These are phyloP conservation scores for Azemiops feae DNA, from an alignment of 2,113 vertebrate genomes.

Conservation along the genomic window DNA sequence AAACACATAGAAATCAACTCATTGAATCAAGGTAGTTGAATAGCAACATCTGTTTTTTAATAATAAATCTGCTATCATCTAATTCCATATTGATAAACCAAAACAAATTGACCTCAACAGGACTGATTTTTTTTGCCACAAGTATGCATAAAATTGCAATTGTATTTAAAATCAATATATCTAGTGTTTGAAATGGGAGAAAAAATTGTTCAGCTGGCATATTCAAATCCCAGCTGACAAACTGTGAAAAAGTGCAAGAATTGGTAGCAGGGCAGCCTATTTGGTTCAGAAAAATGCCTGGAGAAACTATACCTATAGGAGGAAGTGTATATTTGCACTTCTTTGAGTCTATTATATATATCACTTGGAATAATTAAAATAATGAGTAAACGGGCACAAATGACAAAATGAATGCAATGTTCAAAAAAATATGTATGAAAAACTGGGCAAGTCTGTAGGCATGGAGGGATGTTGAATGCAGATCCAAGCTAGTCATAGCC, in stretches of 20 bases:
- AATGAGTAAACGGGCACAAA: not conserved
- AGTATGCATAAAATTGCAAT: not conserved
- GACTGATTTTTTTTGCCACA: not conserved
- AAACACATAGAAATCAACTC: not conserved
- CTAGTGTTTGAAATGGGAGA: not conserved
- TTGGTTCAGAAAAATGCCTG: not conserved
- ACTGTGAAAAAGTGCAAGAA: not conserved
- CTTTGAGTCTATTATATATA: not conserved
- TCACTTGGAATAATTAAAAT: not conserved
- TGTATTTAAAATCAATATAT: not conserved
- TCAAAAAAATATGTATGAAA: not conserved
- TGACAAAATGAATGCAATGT: not conserved
- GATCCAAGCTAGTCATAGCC: not conserved
- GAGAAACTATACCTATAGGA: not conserved
- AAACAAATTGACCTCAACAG: not conserved
- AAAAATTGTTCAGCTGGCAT: not conserved
- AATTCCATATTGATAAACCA: not conserved
- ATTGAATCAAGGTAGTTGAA: not conserved
- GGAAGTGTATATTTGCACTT: not conserved
- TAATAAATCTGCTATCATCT: not conserved
- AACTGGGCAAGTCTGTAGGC: not conserved
- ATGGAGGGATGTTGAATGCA: not conserved
- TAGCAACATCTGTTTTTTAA: not conserved
- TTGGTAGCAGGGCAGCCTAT: not conserved
- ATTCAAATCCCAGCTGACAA: not conserved